phyloP scores from a whole-genome alignment of 2,888 invertebrate genomes.

The Lycaena phlaeas region DNA sequence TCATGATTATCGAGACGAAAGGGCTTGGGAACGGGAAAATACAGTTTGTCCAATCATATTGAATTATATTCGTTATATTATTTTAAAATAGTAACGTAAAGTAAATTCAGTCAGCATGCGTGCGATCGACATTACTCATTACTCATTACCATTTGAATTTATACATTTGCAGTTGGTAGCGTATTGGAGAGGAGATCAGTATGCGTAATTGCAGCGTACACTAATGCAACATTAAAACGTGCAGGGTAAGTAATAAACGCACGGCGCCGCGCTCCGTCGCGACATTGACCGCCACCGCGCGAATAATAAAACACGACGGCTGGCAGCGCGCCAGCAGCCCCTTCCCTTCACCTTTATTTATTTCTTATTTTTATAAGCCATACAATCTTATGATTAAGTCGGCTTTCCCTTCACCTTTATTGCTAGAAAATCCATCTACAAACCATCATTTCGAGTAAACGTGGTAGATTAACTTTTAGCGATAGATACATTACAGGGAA shows the following conservation, averaged over 20 bases:
- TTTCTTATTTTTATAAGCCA: too few species aligned
- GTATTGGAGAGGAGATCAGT: conserved; percentile 14
- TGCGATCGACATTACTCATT: background rate
- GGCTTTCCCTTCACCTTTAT: conserved; percentile 29
- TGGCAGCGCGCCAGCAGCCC: conserved; percentile 63
- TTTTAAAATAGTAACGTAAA: too few species aligned
- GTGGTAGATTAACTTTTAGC: too few species aligned
- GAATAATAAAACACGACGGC: conserved; percentile 67
- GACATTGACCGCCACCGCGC: conserved; percentile 68
- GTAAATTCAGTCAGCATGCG: background rate
- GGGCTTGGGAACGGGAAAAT: too few species aligned
- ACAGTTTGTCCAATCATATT: too few species aligned
- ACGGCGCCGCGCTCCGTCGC: conserved; percentile 58
- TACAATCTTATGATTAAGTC: too few species aligned
- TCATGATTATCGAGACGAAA: too few species aligned
- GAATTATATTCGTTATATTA: too few species aligned
- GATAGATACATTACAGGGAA: too few species aligned
- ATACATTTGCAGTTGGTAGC: background rate
- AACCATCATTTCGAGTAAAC: background rate
- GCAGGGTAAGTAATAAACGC: conserved; percentile 35
- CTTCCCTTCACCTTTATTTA: conserved; percentile 28
- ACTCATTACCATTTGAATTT: background rate
- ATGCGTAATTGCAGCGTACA: conserved; percentile 16
- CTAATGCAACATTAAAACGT: conserved; percentile 31
- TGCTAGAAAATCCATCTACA: conserved; percentile 12